Evolutionary conservation across 1,140 invertebrate genomes (phyloP).

Genomic region (Chironomus striatipennis): DNA sequence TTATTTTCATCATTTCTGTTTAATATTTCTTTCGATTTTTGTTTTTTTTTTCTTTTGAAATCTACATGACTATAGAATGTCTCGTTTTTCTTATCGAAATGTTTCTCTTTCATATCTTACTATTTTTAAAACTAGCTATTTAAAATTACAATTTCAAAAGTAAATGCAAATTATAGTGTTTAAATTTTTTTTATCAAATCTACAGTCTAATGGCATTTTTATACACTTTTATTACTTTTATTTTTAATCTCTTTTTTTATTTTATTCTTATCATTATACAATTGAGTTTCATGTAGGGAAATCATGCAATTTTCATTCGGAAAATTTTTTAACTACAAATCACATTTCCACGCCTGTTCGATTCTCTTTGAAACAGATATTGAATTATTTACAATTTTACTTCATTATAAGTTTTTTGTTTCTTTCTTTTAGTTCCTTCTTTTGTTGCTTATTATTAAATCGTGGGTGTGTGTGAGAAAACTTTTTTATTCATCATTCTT

Average conservation of each 20-base stretch:
- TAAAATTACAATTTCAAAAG: not conserved
- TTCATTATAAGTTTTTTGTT: not conserved
- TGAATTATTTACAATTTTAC: no score
- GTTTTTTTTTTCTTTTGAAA: not conserved
- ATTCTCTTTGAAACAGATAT: no score
- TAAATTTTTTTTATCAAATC: not conserved
- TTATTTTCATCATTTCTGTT: not conserved
- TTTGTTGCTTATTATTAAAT: not conserved
- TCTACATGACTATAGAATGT: not conserved
- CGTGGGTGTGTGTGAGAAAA: conserved; percentile 11
- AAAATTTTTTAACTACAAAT: conserved; percentile 9
- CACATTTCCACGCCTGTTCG: no score
- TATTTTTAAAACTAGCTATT: not conserved
- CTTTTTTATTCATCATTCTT: not conserved
- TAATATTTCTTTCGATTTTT: not conserved
- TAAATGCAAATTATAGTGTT: conserved; percentile 9
- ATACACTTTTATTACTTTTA: not conserved
- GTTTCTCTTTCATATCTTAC: not conserved
- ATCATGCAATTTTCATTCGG: conserved; percentile 1
- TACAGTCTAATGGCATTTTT: conserved; percentile 12
- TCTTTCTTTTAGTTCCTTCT: not conserved
- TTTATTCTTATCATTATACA: not conserved
- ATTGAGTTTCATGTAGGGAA: conserved; percentile 12
- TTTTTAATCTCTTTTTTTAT: not conserved
- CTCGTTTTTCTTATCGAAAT: not conserved